Evolutionary conservation across 2,113 vertebrate genomes (phyloP).

Genomic region (Gasterosteus aculeatus): DNA sequence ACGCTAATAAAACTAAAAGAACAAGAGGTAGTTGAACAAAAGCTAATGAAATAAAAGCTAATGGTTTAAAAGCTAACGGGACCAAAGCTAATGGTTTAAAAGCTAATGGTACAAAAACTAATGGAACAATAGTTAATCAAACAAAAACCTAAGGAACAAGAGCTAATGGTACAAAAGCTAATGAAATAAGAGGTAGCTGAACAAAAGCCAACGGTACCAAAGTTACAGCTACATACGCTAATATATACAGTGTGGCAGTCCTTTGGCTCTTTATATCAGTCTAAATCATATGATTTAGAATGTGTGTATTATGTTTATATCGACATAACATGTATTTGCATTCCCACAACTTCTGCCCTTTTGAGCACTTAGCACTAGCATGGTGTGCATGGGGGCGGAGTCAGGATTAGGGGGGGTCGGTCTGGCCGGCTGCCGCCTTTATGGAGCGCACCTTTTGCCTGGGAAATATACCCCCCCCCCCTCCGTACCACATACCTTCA

Average conservation of each 20-base stretch:
- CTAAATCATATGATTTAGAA: constrained; percentile 1
- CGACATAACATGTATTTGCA: background rate
- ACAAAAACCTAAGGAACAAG: too few relatives aligned
- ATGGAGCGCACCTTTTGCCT: constrained; percentile 59
- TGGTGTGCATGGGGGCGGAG: constrained; percentile 34
- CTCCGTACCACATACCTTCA: constrained; percentile 86
- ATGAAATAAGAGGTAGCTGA: background rate
- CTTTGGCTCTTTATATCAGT: constrained; percentile 3
- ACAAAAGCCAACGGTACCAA: background rate
- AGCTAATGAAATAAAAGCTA: background rate
- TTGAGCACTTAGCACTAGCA: constrained; percentile 51
- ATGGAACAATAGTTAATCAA: background rate
- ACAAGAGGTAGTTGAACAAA: background rate
- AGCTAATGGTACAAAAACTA: background rate
- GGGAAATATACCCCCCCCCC: constrained; percentile 74
- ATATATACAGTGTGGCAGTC: background rate
- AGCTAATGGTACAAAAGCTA: background rate
- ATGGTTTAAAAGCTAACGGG: background rate
- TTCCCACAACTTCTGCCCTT: background rate
- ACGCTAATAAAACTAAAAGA: background rate
- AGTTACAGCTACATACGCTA: background rate
- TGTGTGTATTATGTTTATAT: background rate
- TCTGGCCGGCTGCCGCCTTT: constrained; percentile 56
- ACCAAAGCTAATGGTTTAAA: background rate
- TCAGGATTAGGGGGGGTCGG: constrained; percentile 46